phyloP scores from a whole-genome alignment of 2,888 invertebrate species.

The Globia sparganii region DNA sequence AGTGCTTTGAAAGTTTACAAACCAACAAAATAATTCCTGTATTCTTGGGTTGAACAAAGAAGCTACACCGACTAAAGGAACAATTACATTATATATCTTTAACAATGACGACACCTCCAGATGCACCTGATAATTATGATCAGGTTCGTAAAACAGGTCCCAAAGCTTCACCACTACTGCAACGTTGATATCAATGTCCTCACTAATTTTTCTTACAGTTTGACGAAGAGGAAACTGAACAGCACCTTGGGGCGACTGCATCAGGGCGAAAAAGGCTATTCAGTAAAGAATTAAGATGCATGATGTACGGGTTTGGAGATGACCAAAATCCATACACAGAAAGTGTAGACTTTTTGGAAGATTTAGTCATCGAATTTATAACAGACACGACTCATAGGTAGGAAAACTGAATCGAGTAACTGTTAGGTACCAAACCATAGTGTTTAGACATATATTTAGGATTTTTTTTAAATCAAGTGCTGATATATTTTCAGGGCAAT shows the following conservation, averaged over 20 bases:
- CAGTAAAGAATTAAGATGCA: constrained; percentile 97
- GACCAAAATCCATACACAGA: constrained; percentile 99
- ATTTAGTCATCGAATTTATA: constrained; percentile 99
- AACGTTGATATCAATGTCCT: neutral
- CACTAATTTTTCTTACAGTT: constrained; percentile 72
- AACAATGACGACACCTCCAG: constrained; percentile 81
- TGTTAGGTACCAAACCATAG: neutral
- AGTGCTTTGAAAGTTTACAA: neutral
- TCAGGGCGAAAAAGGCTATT: constrained; percentile 95
- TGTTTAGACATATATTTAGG: neutral
- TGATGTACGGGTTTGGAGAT: constrained; percentile 99
- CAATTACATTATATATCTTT: constrained; percentile 1
- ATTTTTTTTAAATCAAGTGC: neutral
- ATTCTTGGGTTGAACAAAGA: neutral
- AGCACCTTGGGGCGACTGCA: constrained; percentile 92
- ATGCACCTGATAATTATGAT: constrained; percentile 83
- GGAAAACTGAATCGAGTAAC: neutral
- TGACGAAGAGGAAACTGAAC: constrained; percentile 93
- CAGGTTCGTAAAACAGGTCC: constrained; percentile 73
- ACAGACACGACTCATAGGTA: constrained; percentile 94
- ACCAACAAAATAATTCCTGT: neutral
- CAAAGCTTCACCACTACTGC: too few species aligned
- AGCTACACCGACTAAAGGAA: neutral
- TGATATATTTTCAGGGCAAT: constrained; percentile 92
- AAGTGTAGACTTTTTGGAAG: constrained; percentile 99